phyloP scores from a whole-genome alignment of 2,888 invertebrate genomes.

The Tetragonisca angustula region DNA sequence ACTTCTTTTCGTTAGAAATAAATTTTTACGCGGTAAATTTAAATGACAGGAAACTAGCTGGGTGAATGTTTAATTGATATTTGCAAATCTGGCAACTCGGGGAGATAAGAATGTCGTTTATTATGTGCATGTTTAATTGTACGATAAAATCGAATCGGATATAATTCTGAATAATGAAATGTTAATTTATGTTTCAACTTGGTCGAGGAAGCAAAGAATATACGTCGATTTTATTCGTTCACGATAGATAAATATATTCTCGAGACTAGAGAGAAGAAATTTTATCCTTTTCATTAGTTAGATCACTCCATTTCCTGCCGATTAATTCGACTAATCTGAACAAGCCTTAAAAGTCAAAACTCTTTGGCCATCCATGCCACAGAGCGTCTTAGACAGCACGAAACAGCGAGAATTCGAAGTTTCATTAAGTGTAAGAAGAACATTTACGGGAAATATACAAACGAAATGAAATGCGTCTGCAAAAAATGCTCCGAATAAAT shows the following conservation, averaged over 20 bases:
- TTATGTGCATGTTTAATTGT: slow-evolving; percentile 13
- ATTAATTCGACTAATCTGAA: neutral
- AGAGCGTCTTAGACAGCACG: neutral
- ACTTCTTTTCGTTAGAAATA: neutral
- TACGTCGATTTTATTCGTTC: neutral
- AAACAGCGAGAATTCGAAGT: too few species aligned
- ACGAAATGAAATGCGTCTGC: too few species aligned
- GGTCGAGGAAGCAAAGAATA: neutral
- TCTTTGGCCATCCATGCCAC: neutral
- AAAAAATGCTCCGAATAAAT: too few species aligned
- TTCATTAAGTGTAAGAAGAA: too few species aligned
- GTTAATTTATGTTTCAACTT: too few species aligned
- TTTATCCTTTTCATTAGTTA: neutral
- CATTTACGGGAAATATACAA: too few species aligned
- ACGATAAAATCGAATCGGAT: neutral
- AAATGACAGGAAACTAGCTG: slow-evolving; percentile 3
- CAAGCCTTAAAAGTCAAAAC: neutral
- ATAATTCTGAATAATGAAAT: neutral
- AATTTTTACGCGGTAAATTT: slow-evolving; percentile 10
- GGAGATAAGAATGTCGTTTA: slow-evolving; percentile 33
- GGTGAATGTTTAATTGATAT: slow-evolving; percentile 52
- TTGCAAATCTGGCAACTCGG: slow-evolving; percentile 44
- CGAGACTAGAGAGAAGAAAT: too few species aligned
- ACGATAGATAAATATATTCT: neutral
- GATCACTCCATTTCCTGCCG: neutral